Evolutionary conservation across 2,797 vertebrate genomes (phyloP), one percentile per base, ranked within the genome.

Genomic region (Lepidocolaptes lacrymiger): DNA sequence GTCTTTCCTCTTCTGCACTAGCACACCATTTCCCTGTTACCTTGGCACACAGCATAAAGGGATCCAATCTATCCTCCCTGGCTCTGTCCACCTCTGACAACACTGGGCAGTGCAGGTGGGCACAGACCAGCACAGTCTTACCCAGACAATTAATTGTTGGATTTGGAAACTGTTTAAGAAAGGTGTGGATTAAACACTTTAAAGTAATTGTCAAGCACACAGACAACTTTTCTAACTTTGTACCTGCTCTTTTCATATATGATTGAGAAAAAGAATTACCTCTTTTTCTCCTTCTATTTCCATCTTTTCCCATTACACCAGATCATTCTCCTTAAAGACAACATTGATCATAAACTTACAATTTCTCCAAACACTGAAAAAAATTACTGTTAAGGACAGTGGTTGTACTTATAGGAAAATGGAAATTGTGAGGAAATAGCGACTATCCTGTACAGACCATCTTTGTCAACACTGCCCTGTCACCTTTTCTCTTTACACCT

Each of bases 81-180:
- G 13, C 15, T 74, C 58, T 61, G 27, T 20, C 58, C 49, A 13
- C 12, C 55, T 41, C 59, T n/a, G 54, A 36, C 36, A 55, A 48
- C 3, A 0, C 69, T 27, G 58, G 44, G 36, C 58, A 67, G 39
- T 1, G 17, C 85, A 59, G 36, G 44, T 64, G 54, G 32, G 44
- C 61, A 73, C 3, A 3, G 43, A 76, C 7, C 62, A 44, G 28
- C 0, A 0, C 0, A 75, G 66, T 28, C 28, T 61, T 67, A 74
- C 34, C 37, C 52, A 56, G 44, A 48, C 2, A 30, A 52, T 75
- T 78, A 14, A 22, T 21, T 3, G 4, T 1, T 43, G 39, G 13
- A 37, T 69, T 51, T 51, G 43, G 30, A 68, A 68, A 71, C 54
- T 43, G 12, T 19, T 72, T 36, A 28, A 59, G 46, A 22, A 67